Evolutionary conservation across 2,888 invertebrate genomes (phyloP), one percentile per base, ranked within the genome.

Genomic region (Drosophila formosana): DNA sequence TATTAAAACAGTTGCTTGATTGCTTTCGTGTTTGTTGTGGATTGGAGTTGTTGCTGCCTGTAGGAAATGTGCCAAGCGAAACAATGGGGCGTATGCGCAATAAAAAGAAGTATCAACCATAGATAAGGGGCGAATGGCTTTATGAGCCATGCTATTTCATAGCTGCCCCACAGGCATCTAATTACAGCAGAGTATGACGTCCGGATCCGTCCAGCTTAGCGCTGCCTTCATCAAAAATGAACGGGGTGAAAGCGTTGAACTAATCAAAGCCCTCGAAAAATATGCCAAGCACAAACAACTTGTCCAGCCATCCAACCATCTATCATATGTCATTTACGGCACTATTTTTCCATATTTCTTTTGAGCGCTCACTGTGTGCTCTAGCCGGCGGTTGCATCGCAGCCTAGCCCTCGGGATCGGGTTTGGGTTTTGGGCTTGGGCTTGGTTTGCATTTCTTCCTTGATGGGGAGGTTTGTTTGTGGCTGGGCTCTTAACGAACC

Each of bases 281-380:
- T 23, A 7, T 23, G 43, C 61, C 25, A 53, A 43, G 50, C 28
- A 28, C 39, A 47, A 37, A 23, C 18, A 32, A 23, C 32, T 11
- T 47, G 26, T 52, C 53, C 50, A 60, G 23, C 18, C 53, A 50
- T 23, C 30, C 49, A 39, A 18, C 25, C 53, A 56, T 56, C 72
- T 75, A 82, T 84, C 80, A 70, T 76, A 78, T 72, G 80, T 78
- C 82, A 82, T 82, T 84, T 66, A 69, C 55, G 71, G 58, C 68
- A 71, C 72, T 78, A 66, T 73, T 73, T 78, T 71, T 41, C 61
- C 63, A 37, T 37, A 37, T 37, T 76, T 68, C 60, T 55, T 68
- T 55, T 58, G 63, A 65, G 71, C 41, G 37, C 37, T 28, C 45
- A 32, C 43, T 50, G 50, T 69, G 49, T 69, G 68, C 72, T 70